These are phyloP conservation scores for Pandemis heparana DNA, from an alignment of 2,888 invertebrate genomes.

Conservation along the genomic window DNA sequence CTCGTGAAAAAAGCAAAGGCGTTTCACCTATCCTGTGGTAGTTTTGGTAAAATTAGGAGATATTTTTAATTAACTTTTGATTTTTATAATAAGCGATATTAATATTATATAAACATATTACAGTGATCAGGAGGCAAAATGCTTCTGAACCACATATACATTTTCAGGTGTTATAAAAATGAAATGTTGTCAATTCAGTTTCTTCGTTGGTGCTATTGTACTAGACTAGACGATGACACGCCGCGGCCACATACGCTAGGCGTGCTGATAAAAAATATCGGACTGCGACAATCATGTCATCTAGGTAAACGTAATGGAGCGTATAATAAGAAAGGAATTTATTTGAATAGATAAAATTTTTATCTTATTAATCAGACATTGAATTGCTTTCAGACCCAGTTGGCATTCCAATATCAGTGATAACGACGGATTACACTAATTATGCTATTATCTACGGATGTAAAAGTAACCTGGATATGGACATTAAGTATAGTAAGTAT, in stretches of 20 bases:
- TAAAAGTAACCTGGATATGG: slow-evolving; percentile 55
- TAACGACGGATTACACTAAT: slow-evolving; percentile 72
- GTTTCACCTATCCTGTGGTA: too few species aligned
- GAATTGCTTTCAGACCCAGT: slow-evolving; percentile 68
- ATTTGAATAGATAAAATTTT: slow-evolving; percentile 2
- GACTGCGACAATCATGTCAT: background rate
- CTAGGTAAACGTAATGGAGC: background rate
- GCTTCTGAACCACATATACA: too few species aligned
- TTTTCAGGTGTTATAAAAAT: too few species aligned
- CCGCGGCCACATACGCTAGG: background rate
- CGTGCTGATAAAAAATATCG: background rate
- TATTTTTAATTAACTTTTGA: too few species aligned
- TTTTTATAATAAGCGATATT: too few species aligned
- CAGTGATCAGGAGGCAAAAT: too few species aligned
- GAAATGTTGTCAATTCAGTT: too few species aligned
- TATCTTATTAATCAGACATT: slow-evolving; percentile 20
- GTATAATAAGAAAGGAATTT: background rate
- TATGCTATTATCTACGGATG: slow-evolving; percentile 77
- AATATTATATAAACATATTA: too few species aligned
- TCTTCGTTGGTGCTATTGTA: background rate
- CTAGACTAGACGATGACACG: background rate
- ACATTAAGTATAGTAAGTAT: slow-evolving; percentile 74
- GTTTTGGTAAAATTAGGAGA: too few species aligned
- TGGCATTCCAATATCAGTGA: slow-evolving; percentile 71
- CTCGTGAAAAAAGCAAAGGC: too few species aligned